Evolutionary conservation across 2,113 vertebrate genomes (phyloP).

Genomic region (Anolis sagrei): DNA sequence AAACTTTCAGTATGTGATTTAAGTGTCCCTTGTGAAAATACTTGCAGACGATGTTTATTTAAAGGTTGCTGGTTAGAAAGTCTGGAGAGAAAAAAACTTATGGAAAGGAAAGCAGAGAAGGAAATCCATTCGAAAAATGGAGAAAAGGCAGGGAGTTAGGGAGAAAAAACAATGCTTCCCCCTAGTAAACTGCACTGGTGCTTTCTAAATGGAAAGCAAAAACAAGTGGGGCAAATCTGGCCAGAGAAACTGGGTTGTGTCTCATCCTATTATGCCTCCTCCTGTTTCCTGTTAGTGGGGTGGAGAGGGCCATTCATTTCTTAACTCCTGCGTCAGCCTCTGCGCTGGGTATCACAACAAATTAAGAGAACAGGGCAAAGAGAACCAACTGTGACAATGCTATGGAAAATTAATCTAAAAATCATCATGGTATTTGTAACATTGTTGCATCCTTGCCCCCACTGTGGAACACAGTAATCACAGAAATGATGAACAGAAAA

Average conservation of each 20-base stretch:
- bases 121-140: not conserved
- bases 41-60: not conserved
- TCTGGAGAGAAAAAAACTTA: not conserved
- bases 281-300: conserved; percentile 5
- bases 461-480: not conserved
- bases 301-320: conserved; percentile 32
- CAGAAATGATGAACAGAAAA: not conserved
- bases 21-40: not conserved
- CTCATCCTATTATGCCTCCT: not conserved
- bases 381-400: not conserved
- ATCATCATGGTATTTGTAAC: not conserved
- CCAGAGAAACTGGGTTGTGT: not conserved
- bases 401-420: conserved; percentile 33
- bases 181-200: not conserved
- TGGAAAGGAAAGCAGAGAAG: not conserved
- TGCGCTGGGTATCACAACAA: not conserved
- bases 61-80: not conserved
- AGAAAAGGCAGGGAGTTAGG: not conserved
- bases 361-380: conserved; percentile 10
- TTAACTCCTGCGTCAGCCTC: conserved; percentile 30
- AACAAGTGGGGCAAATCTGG: rapidly evolving
- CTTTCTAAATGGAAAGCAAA: conserved; percentile 3
- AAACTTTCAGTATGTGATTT: conserved; percentile 2
- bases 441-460: not conserved
- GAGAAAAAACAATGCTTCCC: not conserved